Conservation (phyloP, 2,888 invertebrate genomes). For the Ellobium chinense region DNA sequence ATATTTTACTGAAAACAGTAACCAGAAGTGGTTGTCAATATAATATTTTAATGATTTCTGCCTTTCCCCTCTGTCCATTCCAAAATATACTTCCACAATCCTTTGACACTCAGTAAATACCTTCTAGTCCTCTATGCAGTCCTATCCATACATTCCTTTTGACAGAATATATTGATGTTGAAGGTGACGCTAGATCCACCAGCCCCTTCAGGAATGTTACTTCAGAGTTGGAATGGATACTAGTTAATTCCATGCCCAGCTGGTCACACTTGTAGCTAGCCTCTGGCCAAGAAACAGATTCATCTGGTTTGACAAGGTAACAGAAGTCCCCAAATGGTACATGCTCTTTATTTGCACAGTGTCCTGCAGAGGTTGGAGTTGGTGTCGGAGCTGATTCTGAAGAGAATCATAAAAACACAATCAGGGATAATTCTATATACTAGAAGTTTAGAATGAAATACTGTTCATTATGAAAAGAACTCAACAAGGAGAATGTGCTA, state of each 20-base stretch:
- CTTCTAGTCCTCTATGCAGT: conserved; percentile 47
- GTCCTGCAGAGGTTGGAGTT: conserved; percentile 48
- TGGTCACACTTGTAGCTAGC: conserved; percentile 56
- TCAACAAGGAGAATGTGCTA: too few relatives aligned
- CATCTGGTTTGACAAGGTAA: conserved; percentile 52
- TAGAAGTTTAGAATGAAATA: too few relatives aligned
- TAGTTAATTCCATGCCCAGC: conserved; percentile 56
- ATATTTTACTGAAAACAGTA: too few relatives aligned
- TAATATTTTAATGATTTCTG: too few relatives aligned
- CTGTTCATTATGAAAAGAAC: too few relatives aligned
- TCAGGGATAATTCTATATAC: too few relatives aligned
- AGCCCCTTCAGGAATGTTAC: conserved; percentile 51
- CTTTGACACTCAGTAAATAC: too few relatives aligned
- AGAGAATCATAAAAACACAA: too few relatives aligned
- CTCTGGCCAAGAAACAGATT: conserved; percentile 60
- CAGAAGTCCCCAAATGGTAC: conserved; percentile 53
- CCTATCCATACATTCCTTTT: conserved; percentile 56
- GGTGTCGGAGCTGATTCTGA: conserved; percentile 47
- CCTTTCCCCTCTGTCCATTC: too few relatives aligned
- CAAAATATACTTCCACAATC: too few relatives aligned
- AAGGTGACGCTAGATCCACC: background rate
- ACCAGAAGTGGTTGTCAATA: too few relatives aligned
- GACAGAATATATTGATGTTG: background rate
- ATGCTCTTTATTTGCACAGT: conserved; percentile 49
- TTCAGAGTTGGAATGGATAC: conserved; percentile 58